Conservation (phyloP, 2,797 vertebrate species). For the Benthosema pterotum region DNA sequence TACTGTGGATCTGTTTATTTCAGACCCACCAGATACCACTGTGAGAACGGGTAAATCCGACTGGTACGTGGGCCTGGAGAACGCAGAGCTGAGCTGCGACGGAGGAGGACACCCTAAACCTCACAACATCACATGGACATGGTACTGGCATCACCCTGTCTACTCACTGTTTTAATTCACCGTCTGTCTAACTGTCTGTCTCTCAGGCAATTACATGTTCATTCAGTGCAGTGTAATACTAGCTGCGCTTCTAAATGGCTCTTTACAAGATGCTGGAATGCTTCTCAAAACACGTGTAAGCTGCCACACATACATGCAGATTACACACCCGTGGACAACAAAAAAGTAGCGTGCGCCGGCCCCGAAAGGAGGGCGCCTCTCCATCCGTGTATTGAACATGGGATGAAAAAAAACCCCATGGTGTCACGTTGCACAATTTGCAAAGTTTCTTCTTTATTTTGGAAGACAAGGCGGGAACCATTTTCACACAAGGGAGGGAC, state of each 20-base stretch:
- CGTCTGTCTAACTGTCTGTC: slow-evolving; percentile 26
- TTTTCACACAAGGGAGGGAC: slow-evolving; percentile 60
- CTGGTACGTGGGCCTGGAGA: slow-evolving; percentile 62
- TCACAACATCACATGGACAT: slow-evolving; percentile 74
- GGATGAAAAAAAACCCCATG: slow-evolving; percentile 57
- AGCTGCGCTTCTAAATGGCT: slow-evolving; percentile 23
- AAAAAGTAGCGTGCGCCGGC: slow-evolving; percentile 29
- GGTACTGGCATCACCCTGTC: slow-evolving; percentile 59
- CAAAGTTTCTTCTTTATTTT: slow-evolving; percentile 2
- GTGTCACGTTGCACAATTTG: slow-evolving; percentile 58
- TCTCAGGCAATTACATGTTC: slow-evolving; percentile 34
- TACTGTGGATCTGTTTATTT: slow-evolving; percentile 34
- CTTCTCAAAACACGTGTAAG: slow-evolving; percentile 36
- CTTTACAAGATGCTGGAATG: slow-evolving; percentile 50
- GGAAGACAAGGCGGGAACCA: slow-evolving; percentile 26
- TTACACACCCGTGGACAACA: slow-evolving; percentile 26
- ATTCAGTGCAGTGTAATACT: slow-evolving; percentile 27
- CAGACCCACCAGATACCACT: slow-evolving; percentile 78
- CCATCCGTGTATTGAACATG: slow-evolving; percentile 12
- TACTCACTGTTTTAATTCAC: slow-evolving; percentile 22
- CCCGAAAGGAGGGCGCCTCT: slow-evolving; percentile 21
- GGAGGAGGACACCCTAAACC: slow-evolving; percentile 69
- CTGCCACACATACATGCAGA: background rate
- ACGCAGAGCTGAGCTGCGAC: slow-evolving; percentile 69
- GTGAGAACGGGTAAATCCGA: slow-evolving; percentile 42